A percentile compares a stretch with the other conserved stretches of the same genome.
phyloP scores from a whole-genome alignment of 35 echinoderm and acorn worm genomes.

The Anneissia japonica region DNA sequence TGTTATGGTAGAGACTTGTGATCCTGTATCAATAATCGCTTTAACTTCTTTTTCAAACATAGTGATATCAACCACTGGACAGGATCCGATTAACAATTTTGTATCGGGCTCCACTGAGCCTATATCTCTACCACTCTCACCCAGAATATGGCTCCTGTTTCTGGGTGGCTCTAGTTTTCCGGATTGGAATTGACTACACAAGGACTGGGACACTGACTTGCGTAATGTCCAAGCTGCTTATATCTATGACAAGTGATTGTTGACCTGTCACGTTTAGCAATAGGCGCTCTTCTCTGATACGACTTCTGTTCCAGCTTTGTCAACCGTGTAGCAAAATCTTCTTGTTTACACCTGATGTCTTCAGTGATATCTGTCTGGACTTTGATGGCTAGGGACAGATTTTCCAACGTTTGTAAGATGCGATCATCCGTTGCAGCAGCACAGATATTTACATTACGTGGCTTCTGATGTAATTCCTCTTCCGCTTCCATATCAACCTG shows the following conservation, averaged over 20 bases:
- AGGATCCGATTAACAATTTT: neutral
- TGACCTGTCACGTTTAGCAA: neutral
- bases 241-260: too few species aligned
- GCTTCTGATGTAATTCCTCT: neutral
- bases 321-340: neutral
- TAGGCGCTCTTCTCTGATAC: neutral
- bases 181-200: neutral
- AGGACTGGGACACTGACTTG: too few species aligned
- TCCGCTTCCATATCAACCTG: neutral
- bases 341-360: neutral
- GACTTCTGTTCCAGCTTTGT: neutral
- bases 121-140: neutral
- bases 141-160: constrained; percentile 24
- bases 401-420: neutral
- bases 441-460: neutral
- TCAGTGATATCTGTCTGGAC: neutral
- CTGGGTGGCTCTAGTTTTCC: constrained; percentile 24
- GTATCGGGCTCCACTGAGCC: constrained; percentile 1
- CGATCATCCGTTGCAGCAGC: neutral
- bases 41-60: neutral
- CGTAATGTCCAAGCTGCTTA: too few species aligned
- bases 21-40: constrained; percentile 16
- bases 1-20: constrained; percentile 24
- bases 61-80: neutral
- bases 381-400: neutral